Conservation (phyloP, 1,140 invertebrate genomes). For the Drosophila teissieri region DNA sequence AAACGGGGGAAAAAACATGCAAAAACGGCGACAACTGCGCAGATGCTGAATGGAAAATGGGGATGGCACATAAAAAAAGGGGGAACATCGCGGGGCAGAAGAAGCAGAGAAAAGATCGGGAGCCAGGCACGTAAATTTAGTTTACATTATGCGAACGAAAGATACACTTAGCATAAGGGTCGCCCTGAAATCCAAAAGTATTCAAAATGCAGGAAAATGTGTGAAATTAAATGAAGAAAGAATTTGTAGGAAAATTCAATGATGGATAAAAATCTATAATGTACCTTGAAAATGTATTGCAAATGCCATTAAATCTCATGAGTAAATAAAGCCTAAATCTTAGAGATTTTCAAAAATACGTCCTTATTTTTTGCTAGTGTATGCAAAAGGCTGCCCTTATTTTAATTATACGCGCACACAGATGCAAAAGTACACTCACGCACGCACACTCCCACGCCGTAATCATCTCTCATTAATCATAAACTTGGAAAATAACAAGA, state of each 20-base stretch:
- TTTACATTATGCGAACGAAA: slow-evolving; percentile 65
- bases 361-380: neutral
- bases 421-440: slow-evolving; percentile 9
- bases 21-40: slow-evolving; percentile 75
- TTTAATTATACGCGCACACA: slow-evolving; percentile 49
- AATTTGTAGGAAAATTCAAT: too few relatives aligned
- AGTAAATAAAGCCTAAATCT: too few relatives aligned
- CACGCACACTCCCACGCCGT: slow-evolving; percentile 33
- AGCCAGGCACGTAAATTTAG: slow-evolving; percentile 69
- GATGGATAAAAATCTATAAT: too few relatives aligned
- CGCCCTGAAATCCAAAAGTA: neutral
- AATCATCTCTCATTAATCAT: slow-evolving; percentile 78
- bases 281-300: too few relatives aligned
- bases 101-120: slow-evolving; percentile 24
- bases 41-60: slow-evolving; percentile 63
- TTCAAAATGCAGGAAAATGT: neutral
- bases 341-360: too few relatives aligned
- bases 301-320: too few relatives aligned
- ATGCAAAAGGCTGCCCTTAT: slow-evolving; percentile 30
- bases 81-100: slow-evolving; percentile 13
- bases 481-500: slow-evolving; percentile 66
- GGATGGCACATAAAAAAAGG: slow-evolving; percentile 39
- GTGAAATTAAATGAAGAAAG: too few relatives aligned
- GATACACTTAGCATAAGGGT: slow-evolving; percentile 13
- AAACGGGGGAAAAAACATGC: slow-evolving; percentile 52